Evolutionary conservation across 2,888 invertebrate species (phyloP).

Genomic region (Gymnosoma rotundatum): DNA sequence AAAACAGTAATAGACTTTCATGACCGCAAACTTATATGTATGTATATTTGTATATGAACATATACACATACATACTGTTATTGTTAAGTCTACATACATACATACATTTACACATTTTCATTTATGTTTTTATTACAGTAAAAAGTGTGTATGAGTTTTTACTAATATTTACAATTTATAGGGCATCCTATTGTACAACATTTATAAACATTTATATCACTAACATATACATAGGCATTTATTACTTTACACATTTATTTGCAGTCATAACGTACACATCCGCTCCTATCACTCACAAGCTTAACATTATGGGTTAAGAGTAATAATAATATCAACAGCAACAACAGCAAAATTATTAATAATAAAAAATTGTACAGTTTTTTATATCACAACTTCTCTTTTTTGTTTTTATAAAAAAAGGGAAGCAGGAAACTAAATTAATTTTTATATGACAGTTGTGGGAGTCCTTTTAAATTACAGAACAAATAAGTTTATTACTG

Average conservation of each 20-base stretch:
- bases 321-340: conserved; percentile 48
- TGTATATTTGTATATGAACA: not conserved
- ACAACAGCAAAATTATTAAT: conserved; percentile 46
- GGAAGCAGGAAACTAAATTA: conserved; percentile 9
- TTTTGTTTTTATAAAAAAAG: not conserved
- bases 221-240: conserved; percentile 21
- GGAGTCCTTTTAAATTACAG: no score
- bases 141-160: not conserved
- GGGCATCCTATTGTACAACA: conserved; percentile 26
- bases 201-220: conserved; percentile 42
- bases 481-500: no score
- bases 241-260: conserved; percentile 11
- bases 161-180: conserved; percentile 6
- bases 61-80: not conserved
- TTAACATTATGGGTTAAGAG: conserved; percentile 57
- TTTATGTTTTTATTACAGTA: not conserved
- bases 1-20: not conserved
- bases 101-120: not conserved
- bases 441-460: no score
- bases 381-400: conserved; percentile 1
- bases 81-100: not conserved
- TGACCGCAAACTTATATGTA: no score
- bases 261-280: not conserved
- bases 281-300: conserved; percentile 9
- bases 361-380: conserved; percentile 38